These are phyloP conservation scores for Sesamia nonagrioides DNA, from an alignment of 1,140 invertebrate genomes.

Conservation along the genomic window DNA sequence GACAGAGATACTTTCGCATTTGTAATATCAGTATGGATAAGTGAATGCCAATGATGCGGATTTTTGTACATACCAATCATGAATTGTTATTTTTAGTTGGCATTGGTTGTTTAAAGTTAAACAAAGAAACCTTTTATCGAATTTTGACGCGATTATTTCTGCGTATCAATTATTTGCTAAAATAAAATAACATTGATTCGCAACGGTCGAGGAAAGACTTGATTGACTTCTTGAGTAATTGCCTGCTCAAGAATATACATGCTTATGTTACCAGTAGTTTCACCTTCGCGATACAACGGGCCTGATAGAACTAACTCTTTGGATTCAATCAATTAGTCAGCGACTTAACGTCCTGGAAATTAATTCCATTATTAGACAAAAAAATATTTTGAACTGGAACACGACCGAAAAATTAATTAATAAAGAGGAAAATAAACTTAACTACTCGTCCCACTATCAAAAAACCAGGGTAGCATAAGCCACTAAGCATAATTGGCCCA, in stretches of 20 bases:
- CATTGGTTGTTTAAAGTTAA: neutral
- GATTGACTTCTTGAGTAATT: conserved; percentile 4
- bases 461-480: conserved; percentile 23
- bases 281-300: neutral
- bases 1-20: too few relatives aligned
- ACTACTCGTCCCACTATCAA: conserved; percentile 1
- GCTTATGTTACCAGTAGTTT: neutral
- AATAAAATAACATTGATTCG: neutral
- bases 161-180: neutral
- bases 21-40: too few relatives aligned
- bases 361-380: neutral
- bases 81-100: neutral
- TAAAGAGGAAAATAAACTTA: neutral
- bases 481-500: conserved; percentile 37
- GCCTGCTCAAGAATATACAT: conserved; percentile 1
- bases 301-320: neutral
- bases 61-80: neutral
- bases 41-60: neutral
- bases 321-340: too few relatives aligned
- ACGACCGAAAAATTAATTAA: neutral
- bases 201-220: too few relatives aligned
- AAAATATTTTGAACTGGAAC: neutral
- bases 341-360: neutral
- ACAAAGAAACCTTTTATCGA: neutral
- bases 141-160: neutral